Evolutionary conservation across 2,797 vertebrate genomes (phyloP), one percentile per base, ranked within the genome.

Genomic region (Tenualosa ilisha): DNA sequence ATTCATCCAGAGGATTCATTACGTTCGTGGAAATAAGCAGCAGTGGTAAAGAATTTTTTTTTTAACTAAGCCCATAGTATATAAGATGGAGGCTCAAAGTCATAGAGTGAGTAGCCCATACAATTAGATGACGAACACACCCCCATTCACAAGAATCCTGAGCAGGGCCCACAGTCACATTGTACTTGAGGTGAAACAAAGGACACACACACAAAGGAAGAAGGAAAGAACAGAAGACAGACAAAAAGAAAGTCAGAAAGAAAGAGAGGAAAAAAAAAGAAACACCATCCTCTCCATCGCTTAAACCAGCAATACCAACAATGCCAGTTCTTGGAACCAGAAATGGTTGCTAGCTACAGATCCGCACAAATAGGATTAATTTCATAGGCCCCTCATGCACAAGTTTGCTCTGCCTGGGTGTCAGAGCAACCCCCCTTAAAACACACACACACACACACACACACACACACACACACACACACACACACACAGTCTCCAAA

Each of bases 321-420:
- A 84, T 83, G 61, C 51, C 79, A 86, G 81, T 72, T 65, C 79
- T 86, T 40, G 11, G 85, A 88, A 81, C 84, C 83, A 83, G 83
- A 40, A 85, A 31, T 75, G 83, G 86, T 83, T 81, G 81, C 82
- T 46, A 24, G 51, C 82, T 84, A 85, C 53, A 46, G 85, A 65
- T 89, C 84, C 82, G 83, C 53, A 37, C n/a, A 86, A 82, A 87
- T 40, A 84, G 88, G 88, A 86, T 89, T 88, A 24, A 88, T 88
- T 86, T 89, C 86, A 86, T 87, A 86, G 86, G 81, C 85, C 83
- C 81, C 83, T 68, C 86, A 84, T 82, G 68, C 56, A 50, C 81
- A 43, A 54, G 81, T 84, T 84, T 46, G 59, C 51, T 8, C 4
- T 59, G 56, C 22, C 22, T 59, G 56, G 56, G 56, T 59, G 68